These are phyloP conservation scores for Subacronicta megacephala DNA, from an alignment of 2,888 invertebrate genomes.

Conservation along the genomic window DNA sequence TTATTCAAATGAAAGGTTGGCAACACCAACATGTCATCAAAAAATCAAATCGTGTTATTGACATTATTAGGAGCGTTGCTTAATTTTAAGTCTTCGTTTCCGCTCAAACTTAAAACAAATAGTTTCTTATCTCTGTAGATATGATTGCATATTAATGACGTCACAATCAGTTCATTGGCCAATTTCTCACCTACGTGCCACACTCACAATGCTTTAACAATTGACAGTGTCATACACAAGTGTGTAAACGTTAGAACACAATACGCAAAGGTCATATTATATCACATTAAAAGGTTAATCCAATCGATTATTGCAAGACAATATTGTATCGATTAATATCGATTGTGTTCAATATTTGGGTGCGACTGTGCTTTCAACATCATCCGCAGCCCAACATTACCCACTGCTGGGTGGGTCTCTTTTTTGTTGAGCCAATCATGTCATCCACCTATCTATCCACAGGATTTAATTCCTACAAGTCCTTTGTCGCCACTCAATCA, in stretches of 20 bases:
- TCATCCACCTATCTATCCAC: too few species aligned
- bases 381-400: too few species aligned
- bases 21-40: too few species aligned
- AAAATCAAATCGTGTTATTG: too few species aligned
- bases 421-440: too few species aligned
- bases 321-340: slow-evolving; percentile 6
- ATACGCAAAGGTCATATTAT: slow-evolving; percentile 33
- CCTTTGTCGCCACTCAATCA: too few species aligned
- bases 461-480: too few species aligned
- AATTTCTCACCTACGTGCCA: slow-evolving; percentile 2
- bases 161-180: slow-evolving; percentile 10
- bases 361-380: background rate
- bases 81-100: too few species aligned
- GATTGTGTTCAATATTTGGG: background rate
- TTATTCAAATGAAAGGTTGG: too few species aligned
- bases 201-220: slow-evolving; percentile 9
- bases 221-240: slow-evolving; percentile 15
- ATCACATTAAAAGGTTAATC: slow-evolving; percentile 42
- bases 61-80: too few species aligned
- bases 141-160: slow-evolving; percentile 6
- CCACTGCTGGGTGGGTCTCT: too few species aligned
- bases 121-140: background rate
- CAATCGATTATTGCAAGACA: slow-evolving; percentile 43
- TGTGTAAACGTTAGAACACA: slow-evolving; percentile 23
- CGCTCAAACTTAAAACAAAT: too few species aligned